Evolutionary conservation across 2,797 vertebrate species (phyloP).

Genomic region (Artibeus lituratus): DNA sequence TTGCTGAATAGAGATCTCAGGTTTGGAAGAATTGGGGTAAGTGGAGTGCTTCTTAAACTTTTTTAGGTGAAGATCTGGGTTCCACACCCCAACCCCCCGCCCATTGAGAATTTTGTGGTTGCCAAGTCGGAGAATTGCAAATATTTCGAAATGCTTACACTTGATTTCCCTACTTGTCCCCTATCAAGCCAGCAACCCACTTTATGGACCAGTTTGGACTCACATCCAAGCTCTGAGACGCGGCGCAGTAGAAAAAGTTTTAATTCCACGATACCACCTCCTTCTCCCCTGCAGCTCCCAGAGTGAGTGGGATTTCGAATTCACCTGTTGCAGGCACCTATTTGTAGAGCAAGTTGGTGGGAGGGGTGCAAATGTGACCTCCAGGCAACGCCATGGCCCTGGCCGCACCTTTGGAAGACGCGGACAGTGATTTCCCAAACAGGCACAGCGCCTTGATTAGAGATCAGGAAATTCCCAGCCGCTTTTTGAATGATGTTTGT

Average conservation of each 20-base stretch:
- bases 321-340: no score
- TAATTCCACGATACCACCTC: neutral
- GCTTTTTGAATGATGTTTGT: neutral
- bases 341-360: no score
- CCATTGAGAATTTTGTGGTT: neutral
- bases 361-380: neutral
- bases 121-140: neutral
- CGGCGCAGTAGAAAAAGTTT: neutral
- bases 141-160: neutral
- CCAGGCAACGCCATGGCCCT: neutral
- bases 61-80: neutral
- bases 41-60: neutral
- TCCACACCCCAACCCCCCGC: no score
- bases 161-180: no score
- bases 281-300: neutral
- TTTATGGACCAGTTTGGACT: no score
- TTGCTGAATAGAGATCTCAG: neutral
- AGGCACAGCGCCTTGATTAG: no score
- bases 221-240: neutral
- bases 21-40: neutral
- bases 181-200: neutral
- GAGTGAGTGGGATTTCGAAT: neutral
- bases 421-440: neutral
- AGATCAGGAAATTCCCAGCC: accelerated
- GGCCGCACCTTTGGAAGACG: neutral